These are phyloP conservation scores for Macropodus opercularis DNA, from an alignment of 2,797 vertebrate species.

Conservation along the genomic window DNA sequence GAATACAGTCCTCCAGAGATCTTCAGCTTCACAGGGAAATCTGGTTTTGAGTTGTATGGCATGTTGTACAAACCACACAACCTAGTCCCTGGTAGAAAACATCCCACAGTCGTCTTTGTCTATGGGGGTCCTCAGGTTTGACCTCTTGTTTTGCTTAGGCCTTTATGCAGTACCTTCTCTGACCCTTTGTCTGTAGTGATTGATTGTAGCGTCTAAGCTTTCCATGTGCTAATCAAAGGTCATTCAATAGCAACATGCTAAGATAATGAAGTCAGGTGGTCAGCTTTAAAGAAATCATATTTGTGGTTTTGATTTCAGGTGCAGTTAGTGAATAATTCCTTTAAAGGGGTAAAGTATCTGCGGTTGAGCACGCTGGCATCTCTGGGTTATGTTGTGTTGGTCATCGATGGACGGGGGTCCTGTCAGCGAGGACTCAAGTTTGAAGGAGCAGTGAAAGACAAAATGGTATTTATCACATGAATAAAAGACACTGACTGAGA, in stretches of 20 bases:
- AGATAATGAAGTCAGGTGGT: no score
- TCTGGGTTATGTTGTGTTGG: slow-evolving; percentile 93
- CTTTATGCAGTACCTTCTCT: no score
- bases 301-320: slow-evolving; percentile 79
- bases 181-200: no score
- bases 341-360: slow-evolving; percentile 96
- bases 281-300: no score
- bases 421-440: slow-evolving; percentile 94
- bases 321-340: slow-evolving; percentile 96
- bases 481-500: background rate
- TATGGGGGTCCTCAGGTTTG: slow-evolving; percentile 95
- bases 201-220: no score
- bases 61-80: slow-evolving; percentile 95
- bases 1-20: slow-evolving; percentile 91
- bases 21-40: slow-evolving; percentile 90
- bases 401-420: slow-evolving; percentile 93
- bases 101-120: slow-evolving; percentile 93
- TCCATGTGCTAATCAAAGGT: no score
- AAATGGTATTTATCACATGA: slow-evolving; percentile 84
- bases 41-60: slow-evolving; percentile 89
- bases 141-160: no score
- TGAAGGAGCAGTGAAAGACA: slow-evolving; percentile 95
- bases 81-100: slow-evolving; percentile 88
- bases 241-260: no score
- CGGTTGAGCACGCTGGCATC: slow-evolving; percentile 91